A percentile compares a stretch with the other conserved stretches of the same genome.
Conservation (phyloP, 2,888 invertebrate species). For the Dryadula phaetusa region DNA sequence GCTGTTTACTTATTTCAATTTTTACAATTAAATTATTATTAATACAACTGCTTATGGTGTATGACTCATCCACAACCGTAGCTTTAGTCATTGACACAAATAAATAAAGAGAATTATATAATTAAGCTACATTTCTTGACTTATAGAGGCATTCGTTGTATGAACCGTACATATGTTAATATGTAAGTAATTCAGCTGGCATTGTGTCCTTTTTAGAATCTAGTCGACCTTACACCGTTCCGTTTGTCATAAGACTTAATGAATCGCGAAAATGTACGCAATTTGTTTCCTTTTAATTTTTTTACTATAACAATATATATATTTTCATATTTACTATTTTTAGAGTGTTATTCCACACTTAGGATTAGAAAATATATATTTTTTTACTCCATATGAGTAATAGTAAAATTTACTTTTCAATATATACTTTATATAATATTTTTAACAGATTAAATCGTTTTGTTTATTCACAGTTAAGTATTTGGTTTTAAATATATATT, state of each 20-base stretch:
- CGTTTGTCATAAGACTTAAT: slow-evolving; percentile 11
- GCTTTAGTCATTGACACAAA: slow-evolving; percentile 32
- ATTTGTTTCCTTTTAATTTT: slow-evolving; percentile 5
- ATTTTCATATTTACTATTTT: too few species aligned
- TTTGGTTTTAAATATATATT: too few species aligned
- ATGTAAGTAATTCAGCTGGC: slow-evolving; percentile 27
- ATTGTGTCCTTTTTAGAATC: slow-evolving; percentile 28
- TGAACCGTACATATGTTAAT: slow-evolving; percentile 25
- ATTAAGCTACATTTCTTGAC: slow-evolving; percentile 29
- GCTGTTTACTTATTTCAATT: background rate
- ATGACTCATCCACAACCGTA: slow-evolving; percentile 17
- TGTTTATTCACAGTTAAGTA: too few species aligned
- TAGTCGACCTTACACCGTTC: slow-evolving; percentile 21
- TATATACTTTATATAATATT: too few species aligned
- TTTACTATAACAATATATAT: background rate
- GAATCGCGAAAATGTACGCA: slow-evolving; percentile 12
- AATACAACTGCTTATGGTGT: background rate
- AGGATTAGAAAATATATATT: too few species aligned
- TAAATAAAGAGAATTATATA: slow-evolving; percentile 30
- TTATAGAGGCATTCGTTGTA: slow-evolving; percentile 23
- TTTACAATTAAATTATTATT: background rate
- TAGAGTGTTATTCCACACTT: too few species aligned
- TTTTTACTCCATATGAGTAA: too few species aligned
- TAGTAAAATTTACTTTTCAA: too few species aligned
- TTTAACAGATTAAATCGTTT: too few species aligned